These are phyloP conservation scores for Coregonus suidteri DNA, from an alignment of 2,797 vertebrate species.

Conservation along the genomic window DNA sequence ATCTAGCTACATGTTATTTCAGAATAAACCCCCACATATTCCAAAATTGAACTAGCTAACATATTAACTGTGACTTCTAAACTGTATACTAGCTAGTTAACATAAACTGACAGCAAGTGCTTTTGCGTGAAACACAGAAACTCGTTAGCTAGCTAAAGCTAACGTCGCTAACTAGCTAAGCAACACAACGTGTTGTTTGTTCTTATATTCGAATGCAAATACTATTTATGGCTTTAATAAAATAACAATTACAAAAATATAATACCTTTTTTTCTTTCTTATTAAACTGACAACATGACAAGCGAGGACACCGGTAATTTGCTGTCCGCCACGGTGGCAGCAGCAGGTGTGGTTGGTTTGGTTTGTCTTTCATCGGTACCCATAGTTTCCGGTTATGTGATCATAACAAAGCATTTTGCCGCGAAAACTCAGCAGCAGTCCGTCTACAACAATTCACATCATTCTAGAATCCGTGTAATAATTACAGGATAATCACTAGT, in stretches of 20 bases:
- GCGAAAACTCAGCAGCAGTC: slow-evolving; percentile 53
- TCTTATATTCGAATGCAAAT: not conserved
- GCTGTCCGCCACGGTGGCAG: not conserved
- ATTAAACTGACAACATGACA: slow-evolving; percentile 18
- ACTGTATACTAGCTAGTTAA: not conserved
- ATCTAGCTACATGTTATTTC: not conserved
- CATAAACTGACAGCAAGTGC: not conserved
- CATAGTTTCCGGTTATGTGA: slow-evolving; percentile 50
- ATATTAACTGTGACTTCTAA: not conserved
- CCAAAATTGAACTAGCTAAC: not conserved
- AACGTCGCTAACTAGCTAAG: not conserved
- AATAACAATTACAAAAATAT: not conserved
- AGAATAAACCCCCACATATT: not conserved
- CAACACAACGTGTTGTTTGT: not conserved
- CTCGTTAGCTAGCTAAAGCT: not conserved
- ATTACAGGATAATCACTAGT: not conserved
- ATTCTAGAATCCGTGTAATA: not conserved
- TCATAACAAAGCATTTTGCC: slow-evolving; percentile 51
- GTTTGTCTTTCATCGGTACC: slow-evolving; percentile 46
- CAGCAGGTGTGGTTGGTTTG: not conserved
- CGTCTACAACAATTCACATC: not conserved
- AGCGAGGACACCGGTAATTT: not conserved
- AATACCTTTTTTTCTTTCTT: not conserved
- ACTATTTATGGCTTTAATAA: not conserved
- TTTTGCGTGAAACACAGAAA: not conserved